phyloP scores from a whole-genome alignment of 2,797 vertebrate genomes.

The Molossus molossus region DNA sequence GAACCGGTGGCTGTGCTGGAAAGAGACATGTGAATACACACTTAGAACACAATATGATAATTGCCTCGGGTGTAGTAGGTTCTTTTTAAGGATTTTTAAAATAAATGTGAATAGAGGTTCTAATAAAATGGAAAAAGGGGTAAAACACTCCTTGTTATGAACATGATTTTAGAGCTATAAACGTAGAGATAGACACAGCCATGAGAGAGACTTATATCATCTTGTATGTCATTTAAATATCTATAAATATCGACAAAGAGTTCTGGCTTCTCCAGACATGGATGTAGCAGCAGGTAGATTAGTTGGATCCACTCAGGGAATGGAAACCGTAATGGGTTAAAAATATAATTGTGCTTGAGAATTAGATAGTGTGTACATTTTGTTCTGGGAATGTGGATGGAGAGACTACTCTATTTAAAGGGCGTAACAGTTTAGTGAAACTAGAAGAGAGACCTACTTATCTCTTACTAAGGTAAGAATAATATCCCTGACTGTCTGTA shows the following conservation, averaged over 20 bases:
- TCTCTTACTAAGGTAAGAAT: not conserved
- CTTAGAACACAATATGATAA: not conserved
- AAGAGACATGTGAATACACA: not conserved
- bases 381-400: not conserved
- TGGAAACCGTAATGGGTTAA: not conserved
- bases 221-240: not conserved
- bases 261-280: not conserved
- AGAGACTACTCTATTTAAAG: not conserved
- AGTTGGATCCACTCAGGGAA: not conserved
- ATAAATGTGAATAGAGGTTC: not conserved
- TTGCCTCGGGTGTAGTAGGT: not conserved
- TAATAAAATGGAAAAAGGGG: not conserved
- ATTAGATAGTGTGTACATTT: not conserved
- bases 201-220: not conserved
- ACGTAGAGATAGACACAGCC: not conserved
- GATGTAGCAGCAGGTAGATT: not conserved
- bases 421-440: not conserved
- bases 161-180: not conserved
- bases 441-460: not conserved
- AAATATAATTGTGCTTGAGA: not conserved
- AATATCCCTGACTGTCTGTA: not conserved
- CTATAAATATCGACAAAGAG: not conserved
- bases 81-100: slow-evolving; percentile 8
- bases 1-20: not conserved
- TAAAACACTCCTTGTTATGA: not conserved